Conservation (phyloP, 2,113 vertebrate species). For the Astatotilapia flaviijosephi region DNA sequence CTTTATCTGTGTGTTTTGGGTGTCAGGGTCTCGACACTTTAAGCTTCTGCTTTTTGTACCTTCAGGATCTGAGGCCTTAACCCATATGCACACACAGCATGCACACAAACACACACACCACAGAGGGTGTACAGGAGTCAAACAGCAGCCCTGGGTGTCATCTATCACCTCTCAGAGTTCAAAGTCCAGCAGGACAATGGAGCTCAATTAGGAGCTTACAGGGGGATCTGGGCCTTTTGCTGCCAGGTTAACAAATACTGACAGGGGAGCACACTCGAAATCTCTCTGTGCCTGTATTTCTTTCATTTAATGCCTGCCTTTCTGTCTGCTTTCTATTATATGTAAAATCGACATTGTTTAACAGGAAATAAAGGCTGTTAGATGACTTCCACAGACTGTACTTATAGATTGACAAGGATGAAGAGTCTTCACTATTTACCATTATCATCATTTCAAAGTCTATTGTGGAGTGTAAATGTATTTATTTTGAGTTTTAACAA, state of each 20-base stretch:
- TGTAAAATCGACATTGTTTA: neutral
- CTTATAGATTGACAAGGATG: neutral
- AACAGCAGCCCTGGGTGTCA: constrained; percentile 49
- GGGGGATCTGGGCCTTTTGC: constrained; percentile 49
- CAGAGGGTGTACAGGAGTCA: neutral
- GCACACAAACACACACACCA: neutral
- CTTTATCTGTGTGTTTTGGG: constrained; percentile 50
- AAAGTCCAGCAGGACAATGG: constrained; percentile 73
- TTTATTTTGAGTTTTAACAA: neutral
- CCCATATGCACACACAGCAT: neutral
- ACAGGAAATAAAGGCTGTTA: neutral
- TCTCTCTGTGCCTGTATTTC: neutral
- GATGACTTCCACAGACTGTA: neutral
- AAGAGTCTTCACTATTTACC: neutral
- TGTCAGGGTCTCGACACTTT: constrained; percentile 49
- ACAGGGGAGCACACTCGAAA: neutral
- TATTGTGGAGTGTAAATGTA: neutral
- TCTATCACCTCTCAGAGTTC: constrained; percentile 53
- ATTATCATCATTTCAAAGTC: constrained; percentile 19
- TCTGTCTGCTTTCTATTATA: neutral
- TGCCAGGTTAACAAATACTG: constrained; percentile 24
- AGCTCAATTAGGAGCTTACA: constrained; percentile 71
- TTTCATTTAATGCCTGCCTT: neutral
- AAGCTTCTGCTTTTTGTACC: constrained; percentile 42
- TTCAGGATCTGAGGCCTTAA: constrained; percentile 16